Conservation (phyloP, 2,888 invertebrate species). For the Scaptomyza tumidula region DNA sequence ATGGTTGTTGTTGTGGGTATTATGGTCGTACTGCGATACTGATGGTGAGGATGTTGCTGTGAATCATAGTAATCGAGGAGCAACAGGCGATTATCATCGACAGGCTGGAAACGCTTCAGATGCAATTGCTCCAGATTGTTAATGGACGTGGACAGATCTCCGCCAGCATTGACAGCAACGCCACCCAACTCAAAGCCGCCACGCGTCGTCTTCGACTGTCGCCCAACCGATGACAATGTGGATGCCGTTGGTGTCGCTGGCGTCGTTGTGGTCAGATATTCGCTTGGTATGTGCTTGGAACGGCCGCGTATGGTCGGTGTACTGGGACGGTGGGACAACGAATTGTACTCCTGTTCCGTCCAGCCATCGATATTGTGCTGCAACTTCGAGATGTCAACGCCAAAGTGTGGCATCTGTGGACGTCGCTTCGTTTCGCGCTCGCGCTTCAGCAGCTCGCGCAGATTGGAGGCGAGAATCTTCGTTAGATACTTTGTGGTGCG, state of each 20-base stretch:
- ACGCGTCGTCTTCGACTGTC: conserved; percentile 76
- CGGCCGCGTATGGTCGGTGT: conserved; percentile 86
- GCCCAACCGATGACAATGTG: conserved; percentile 81
- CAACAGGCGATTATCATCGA: conserved; percentile 79
- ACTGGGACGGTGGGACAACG: conserved; percentile 85
- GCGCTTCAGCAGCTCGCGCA: conserved; percentile 85
- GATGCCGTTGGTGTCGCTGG: conserved; percentile 85
- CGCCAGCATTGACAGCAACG: conserved; percentile 24
- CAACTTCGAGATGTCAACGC: conserved; percentile 89
- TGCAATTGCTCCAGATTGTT: conserved; percentile 79
- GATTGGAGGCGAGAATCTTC: conserved; percentile 85
- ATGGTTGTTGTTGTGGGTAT: conserved; percentile 58
- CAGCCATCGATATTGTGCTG: conserved; percentile 94
- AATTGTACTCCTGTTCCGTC: conserved; percentile 91
- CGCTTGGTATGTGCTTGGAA: conserved; percentile 91
- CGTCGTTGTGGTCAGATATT: conserved; percentile 89
- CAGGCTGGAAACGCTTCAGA: conserved; percentile 72
- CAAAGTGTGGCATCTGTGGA: conserved; percentile 36
- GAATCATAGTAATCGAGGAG: conserved; percentile 68
- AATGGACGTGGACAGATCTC: conserved; percentile 71
- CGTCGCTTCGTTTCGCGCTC: conserved; percentile 81
- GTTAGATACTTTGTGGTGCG: conserved; percentile 82
- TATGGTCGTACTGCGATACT: conserved; percentile 27
- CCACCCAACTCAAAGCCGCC: conserved; percentile 61
- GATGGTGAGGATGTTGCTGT: conserved; percentile 26